A percentile compares a stretch with the other conserved stretches of the same genome.
Conservation (phyloP, 2,797 vertebrate genomes). For the Gymnopithys bicolor region DNA sequence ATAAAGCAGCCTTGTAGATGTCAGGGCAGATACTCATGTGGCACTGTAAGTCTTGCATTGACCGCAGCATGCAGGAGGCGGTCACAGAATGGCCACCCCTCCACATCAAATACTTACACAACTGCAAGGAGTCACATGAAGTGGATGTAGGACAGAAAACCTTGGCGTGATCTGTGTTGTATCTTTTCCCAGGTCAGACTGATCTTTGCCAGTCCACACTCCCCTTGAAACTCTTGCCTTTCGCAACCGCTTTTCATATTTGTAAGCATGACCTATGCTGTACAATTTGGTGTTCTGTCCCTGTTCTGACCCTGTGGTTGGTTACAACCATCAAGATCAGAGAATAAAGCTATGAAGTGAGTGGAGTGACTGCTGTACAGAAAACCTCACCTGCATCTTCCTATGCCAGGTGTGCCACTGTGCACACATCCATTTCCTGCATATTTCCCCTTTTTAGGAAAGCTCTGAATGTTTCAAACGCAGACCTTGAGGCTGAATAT, state of each 20-base stretch:
- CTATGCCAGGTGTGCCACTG: not conserved
- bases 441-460: not conserved
- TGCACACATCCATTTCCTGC: not conserved
- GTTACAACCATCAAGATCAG: not conserved
- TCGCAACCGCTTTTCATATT: not conserved
- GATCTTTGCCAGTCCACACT: not conserved
- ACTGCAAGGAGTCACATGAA: not conserved
- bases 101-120: not conserved
- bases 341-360: not conserved
- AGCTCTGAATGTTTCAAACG: not conserved
- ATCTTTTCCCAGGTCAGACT: not conserved
- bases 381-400: not conserved
- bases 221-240: not conserved
- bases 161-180: not conserved
- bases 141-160: not conserved
- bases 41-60: fast-evolving
- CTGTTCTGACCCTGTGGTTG: not conserved
- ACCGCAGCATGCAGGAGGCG: fast-evolving
- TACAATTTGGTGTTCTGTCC: not conserved
- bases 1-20: not conserved
- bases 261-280: not conserved
- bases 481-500: not conserved
- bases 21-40: not conserved
- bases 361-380: not conserved
- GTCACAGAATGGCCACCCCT: fast-evolving